Evolutionary conservation across 1,140 invertebrate species (phyloP).

Genomic region (Eupristina koningsbergeri): DNA sequence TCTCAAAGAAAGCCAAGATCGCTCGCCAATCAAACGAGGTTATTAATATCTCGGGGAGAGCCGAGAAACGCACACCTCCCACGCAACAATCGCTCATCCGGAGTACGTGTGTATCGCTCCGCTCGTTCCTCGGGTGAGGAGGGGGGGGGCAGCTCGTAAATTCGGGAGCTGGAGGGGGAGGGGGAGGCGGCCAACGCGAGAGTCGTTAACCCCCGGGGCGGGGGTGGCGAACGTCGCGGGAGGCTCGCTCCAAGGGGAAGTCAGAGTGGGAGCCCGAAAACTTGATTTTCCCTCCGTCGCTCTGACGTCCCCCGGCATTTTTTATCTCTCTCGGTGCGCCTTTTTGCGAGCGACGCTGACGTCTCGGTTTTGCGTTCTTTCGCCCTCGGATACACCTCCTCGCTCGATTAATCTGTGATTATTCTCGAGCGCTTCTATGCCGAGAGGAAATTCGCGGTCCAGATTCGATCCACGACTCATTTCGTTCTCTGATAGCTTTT

Average conservation of each 20-base stretch:
- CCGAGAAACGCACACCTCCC: background rate
- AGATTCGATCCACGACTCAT: background rate
- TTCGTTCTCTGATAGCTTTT: background rate
- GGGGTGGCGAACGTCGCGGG: background rate
- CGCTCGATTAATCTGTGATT: background rate
- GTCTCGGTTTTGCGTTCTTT: too few species aligned
- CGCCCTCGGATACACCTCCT: too few species aligned
- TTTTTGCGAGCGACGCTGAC: too few species aligned
- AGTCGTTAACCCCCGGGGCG: constrained; percentile 8
- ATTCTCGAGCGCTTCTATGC: background rate
- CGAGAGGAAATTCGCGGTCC: too few species aligned
- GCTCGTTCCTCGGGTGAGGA: too few species aligned
- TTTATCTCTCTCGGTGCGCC: too few species aligned
- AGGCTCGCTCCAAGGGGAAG: background rate
- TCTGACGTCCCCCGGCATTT: too few species aligned
- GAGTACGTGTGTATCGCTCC: background rate
- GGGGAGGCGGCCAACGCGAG: background rate
- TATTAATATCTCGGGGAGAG: background rate
- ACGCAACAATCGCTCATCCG: background rate
- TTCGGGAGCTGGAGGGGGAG: background rate
- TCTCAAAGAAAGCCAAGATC: background rate
- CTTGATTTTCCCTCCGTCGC: too few species aligned
- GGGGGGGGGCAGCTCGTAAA: background rate
- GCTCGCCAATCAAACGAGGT: background rate
- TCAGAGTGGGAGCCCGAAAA: background rate